phyloP scores from a whole-genome alignment of 2,888 invertebrate genomes.

The Melieria crassipennis region DNA sequence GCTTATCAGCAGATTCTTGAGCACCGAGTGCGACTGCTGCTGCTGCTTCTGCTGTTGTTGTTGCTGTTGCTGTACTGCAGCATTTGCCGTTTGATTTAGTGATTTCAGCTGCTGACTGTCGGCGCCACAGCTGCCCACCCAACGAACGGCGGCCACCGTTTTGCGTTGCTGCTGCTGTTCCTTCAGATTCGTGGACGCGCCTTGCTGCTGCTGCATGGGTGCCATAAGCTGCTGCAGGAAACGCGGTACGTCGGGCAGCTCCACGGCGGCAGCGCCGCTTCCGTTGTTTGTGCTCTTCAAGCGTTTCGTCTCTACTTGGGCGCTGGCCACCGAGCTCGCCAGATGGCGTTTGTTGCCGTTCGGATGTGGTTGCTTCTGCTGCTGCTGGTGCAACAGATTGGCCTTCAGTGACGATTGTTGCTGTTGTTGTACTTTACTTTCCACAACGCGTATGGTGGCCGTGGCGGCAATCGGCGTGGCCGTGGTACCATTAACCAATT shows the following conservation, averaged over 20 bases:
- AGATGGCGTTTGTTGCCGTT: slow-evolving; percentile 59
- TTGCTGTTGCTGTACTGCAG: slow-evolving; percentile 41
- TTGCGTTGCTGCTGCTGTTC: slow-evolving; percentile 50
- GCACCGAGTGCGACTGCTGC: slow-evolving; percentile 70
- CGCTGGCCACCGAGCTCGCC: slow-evolving; percentile 42
- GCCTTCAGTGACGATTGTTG: slow-evolving; percentile 45
- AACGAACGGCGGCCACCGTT: slow-evolving; percentile 11
- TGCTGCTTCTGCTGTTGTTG: slow-evolving; percentile 61
- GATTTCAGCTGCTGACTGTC: too few relatives aligned
- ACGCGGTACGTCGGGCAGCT: slow-evolving; percentile 65
- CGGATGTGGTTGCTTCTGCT: slow-evolving; percentile 46
- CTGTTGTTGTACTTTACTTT: slow-evolving; percentile 43
- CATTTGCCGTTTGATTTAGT: too few relatives aligned
- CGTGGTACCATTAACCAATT: slow-evolving; percentile 48
- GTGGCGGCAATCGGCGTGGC: slow-evolving; percentile 47
- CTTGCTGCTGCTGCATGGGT: slow-evolving; percentile 60
- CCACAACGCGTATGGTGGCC: slow-evolving; percentile 57
- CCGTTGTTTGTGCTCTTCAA: slow-evolving; percentile 51
- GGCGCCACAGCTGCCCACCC: too few relatives aligned
- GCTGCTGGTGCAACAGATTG: slow-evolving; percentile 42
- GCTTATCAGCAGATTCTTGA: slow-evolving; percentile 94
- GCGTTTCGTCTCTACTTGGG: slow-evolving; percentile 56
- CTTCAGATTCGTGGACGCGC: slow-evolving; percentile 41
- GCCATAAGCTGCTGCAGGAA: slow-evolving; percentile 72
- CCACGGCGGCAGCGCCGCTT: slow-evolving; percentile 47